Percentiles rank a stretch among this genome's conserved stretches.
These are phyloP conservation scores for Gobionotothen gibberifrons DNA, from an alignment of 2,797 vertebrate species.

Conservation along the genomic window DNA sequence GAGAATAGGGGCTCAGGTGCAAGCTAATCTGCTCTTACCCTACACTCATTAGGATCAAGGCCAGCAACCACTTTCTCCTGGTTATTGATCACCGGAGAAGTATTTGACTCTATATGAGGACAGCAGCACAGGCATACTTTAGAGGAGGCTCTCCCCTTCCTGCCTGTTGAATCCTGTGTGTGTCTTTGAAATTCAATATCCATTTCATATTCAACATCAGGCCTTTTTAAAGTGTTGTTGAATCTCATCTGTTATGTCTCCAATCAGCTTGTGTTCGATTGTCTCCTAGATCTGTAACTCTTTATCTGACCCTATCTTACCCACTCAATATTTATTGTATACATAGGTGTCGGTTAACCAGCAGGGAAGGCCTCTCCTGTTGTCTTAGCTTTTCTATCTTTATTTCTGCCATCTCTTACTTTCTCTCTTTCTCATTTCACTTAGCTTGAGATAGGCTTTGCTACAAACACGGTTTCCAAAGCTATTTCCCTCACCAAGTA, in stretches of 20 bases:
- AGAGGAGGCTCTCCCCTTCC: slow-evolving; percentile 25
- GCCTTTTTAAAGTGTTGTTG: slow-evolving; percentile 42
- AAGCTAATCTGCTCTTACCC: slow-evolving; percentile 75
- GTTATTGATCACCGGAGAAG: slow-evolving; percentile 69
- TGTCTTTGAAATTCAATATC: slow-evolving; percentile 67
- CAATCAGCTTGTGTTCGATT: slow-evolving; percentile 32
- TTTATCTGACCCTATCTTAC: slow-evolving; percentile 23
- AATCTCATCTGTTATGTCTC: slow-evolving; percentile 30
- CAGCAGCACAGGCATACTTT: slow-evolving; percentile 33
- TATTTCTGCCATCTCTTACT: background rate
- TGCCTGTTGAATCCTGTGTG: slow-evolving; percentile 48
- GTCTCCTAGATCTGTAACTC: slow-evolving; percentile 11
- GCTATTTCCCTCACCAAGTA: background rate
- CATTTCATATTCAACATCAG: slow-evolving; percentile 49
- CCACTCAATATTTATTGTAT: slow-evolving; percentile 20
- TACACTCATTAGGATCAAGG: slow-evolving; percentile 78
- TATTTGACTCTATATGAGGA: slow-evolving; percentile 41
- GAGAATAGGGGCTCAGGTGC: slow-evolving; percentile 70
- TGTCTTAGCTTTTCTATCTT: background rate
- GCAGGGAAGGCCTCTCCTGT: slow-evolving; percentile 5
- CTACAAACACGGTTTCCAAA: background rate
- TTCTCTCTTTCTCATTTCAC: slow-evolving; percentile 8
- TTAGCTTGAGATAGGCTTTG: slow-evolving; percentile 10
- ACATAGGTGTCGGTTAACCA: slow-evolving; percentile 16
- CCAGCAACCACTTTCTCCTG: slow-evolving; percentile 65